phyloP scores from a whole-genome alignment of 2,888 invertebrate species.

The Lapara coniferarum region DNA sequence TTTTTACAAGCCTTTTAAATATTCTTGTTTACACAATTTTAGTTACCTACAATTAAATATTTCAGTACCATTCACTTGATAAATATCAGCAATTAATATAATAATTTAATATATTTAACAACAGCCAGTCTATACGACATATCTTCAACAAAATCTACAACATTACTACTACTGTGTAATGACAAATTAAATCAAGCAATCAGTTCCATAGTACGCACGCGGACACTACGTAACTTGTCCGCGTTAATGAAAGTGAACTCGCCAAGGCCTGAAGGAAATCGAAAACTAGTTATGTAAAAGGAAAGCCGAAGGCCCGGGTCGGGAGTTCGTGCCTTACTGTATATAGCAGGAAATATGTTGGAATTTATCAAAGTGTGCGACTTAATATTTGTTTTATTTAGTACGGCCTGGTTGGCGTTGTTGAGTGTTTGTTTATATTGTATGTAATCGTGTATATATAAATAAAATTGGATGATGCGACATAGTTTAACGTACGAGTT shows the following conservation, averaged over 20 bases:
- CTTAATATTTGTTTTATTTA: background rate
- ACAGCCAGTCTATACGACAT: too few species aligned
- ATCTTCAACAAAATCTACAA: background rate
- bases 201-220: background rate
- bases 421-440: background rate
- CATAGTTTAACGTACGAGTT: too few species aligned
- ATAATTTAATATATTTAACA: too few species aligned
- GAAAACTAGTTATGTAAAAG: conserved; percentile 71
- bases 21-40: too few species aligned
- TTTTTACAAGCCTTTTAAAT: too few species aligned
- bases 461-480: too few species aligned
- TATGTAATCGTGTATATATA: too few species aligned
- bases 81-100: too few species aligned
- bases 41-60: too few species aligned
- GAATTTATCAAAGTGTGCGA: conserved; percentile 3
- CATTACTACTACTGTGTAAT: background rate
- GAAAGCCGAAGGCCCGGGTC: conserved; percentile 51
- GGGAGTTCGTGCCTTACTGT: background rate
- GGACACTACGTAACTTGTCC: conserved; percentile 25
- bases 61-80: too few species aligned
- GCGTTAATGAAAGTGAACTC: conserved; percentile 64
- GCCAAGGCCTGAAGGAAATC: conserved; percentile 70
- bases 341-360: conserved; percentile 5
- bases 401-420: background rate
- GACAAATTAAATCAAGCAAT: background rate